Evolutionary conservation across 1,140 invertebrate genomes (phyloP).

Genomic region (Copidosoma floridanum): DNA sequence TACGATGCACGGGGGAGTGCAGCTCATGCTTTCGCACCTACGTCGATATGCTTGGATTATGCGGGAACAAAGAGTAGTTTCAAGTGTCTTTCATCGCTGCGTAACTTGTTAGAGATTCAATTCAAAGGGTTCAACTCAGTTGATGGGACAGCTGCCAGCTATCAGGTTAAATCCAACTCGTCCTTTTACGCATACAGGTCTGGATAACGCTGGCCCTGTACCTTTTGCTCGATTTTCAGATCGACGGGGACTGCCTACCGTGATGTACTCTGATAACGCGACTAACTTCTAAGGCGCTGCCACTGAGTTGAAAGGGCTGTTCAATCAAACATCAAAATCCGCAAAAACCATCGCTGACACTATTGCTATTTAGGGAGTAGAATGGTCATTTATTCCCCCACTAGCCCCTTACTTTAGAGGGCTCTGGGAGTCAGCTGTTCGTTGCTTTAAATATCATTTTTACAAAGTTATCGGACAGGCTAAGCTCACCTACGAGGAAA

Average conservation of each 20-base stretch:
- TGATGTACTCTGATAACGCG: conserved; percentile 7
- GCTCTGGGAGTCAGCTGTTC: conserved; percentile 2
- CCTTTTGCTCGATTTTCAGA: conserved; percentile 5
- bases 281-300: conserved; percentile 15
- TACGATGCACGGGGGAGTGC: neutral
- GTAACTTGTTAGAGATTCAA: neutral
- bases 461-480: conserved; percentile 19
- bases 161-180: conserved; percentile 15
- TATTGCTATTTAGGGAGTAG: neutral
- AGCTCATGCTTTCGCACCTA: neutral
- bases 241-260: neutral
- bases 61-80: too few species aligned
- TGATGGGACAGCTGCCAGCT: conserved; percentile 29
- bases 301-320: neutral
- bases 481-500: conserved; percentile 27
- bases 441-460: conserved; percentile 22
- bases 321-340: neutral
- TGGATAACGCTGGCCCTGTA: conserved; percentile 31
- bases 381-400: conserved; percentile 33
- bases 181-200: conserved; percentile 21
- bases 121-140: neutral
- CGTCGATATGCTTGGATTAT: neutral
- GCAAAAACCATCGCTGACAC: neutral
- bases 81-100: neutral
- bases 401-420: conserved; percentile 3